Evolutionary conservation across 2,888 invertebrate genomes (phyloP), one percentile per base, ranked within the genome.

Genomic region (Acholoe squamosa): DNA sequence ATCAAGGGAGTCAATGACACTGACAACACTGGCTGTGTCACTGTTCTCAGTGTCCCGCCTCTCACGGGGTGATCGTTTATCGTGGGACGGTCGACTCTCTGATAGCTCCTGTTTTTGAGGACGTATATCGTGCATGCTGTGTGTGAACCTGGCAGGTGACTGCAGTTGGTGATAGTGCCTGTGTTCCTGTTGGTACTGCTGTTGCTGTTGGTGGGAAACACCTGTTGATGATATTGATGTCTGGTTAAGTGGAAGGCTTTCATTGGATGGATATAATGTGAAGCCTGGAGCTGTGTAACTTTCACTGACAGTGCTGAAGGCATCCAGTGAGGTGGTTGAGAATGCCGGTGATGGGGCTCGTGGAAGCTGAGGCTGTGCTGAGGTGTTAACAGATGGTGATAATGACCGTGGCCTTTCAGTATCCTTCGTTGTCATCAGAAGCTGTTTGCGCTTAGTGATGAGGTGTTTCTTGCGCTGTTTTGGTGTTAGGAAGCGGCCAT

Each of bases 381-480:
- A 54, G 16, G 89, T 28, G 22, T 90, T 51, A 34, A n/a, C 31
- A 19, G 89, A 71, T 43, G 88, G 90, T 28, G 89, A 77, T 31
- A 61, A 77, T 5, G 91, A 91, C 31, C 90, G 52, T 22, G 91
- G 89, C 16, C 91, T n/a, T 25, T 89, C 86, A 0, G 84, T 34
- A n/a, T 56, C 61, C 33, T 34, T 92, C 91, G 22, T 94, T 93
- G 56, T 92, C 28, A 91, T 92, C n/a, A 95, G 94, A n/a, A 95
- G 90, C 71, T 94, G 92, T 86, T 93, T 93, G 33, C 95, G 91
- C 76, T 94, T 92, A 33, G 93, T 92, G 3, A 94, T 92, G 61
- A 95, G 92, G 91, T 95, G 93, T 33, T 93, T 92, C 89, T 93
- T 93, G 90, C 94, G 93, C 92, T 95, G 94, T 71, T 92, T 93